Evolutionary conservation across 2,888 invertebrate species (phyloP).

Genomic region (Leptopilina syphax): DNA sequence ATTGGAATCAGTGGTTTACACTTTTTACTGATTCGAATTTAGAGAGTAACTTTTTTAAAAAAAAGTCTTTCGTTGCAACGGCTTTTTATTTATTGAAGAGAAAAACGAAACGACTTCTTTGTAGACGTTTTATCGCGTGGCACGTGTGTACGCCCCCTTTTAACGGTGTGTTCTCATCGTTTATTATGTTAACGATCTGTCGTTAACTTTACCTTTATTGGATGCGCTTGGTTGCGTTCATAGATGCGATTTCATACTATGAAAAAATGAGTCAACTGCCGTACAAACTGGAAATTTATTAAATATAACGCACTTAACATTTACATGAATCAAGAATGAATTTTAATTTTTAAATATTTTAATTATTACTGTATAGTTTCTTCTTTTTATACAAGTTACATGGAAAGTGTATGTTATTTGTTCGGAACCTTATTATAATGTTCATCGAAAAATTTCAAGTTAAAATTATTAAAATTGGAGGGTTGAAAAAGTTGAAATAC

Average conservation of each 20-base stretch:
- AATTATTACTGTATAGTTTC: no score
- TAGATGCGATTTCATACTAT: constrained; percentile 51
- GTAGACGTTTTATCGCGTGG: constrained; percentile 56
- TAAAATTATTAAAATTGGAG: no score
- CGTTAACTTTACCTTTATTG: constrained; percentile 72
- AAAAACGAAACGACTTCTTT: constrained; percentile 48
- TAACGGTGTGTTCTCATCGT: constrained; percentile 68
- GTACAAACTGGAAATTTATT: no score
- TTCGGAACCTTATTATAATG: no score
- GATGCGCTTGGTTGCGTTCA: constrained; percentile 64
- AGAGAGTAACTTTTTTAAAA: not conserved
- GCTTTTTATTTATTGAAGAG: constrained; percentile 2
- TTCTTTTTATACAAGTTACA: no score
- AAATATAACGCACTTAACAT: no score
- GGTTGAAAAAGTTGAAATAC: constrained; percentile 18
- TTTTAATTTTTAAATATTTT: no score
- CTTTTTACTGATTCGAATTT: no score
- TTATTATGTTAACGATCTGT: constrained; percentile 73
- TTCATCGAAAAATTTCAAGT: no score
- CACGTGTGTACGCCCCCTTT: constrained; percentile 58
- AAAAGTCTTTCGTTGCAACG: not conserved
- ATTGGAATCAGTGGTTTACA: not conserved
- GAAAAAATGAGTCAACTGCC: constrained; percentile 48
- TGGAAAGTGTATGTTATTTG: no score
- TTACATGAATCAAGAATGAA: no score